Base-by-base conservation (phyloP, 2,113 vertebrate species). In the Todiramphus saurophagus region DNA sequence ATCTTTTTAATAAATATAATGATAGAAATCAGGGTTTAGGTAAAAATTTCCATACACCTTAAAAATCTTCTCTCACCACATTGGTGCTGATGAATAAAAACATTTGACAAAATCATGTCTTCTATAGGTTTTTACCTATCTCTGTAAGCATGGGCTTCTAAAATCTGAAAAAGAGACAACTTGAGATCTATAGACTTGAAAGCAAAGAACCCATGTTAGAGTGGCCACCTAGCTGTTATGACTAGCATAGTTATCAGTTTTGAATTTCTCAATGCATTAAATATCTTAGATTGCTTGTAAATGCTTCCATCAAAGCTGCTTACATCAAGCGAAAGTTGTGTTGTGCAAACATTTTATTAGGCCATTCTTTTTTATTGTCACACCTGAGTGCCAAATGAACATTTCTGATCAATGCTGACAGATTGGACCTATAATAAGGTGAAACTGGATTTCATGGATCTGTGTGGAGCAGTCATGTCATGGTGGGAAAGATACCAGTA, bases 1-100 rank as follows among this genome's bases (percentile, higher is more conserved):
- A 87, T 23, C n/a, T 93, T 95, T 90, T 96, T 79, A 92, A 96
- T 46, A 73, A 67, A 87, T 64, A 84, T 18, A 89, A 72, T 39
- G 9, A 35, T 37, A 55, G 75, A 88, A 93, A 87, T 31, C 37
- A 93, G 25, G 43, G 18, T 96, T 85, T 68, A 69, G 56, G 95
- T 82, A 13, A 69, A 93, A 96, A 58, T 13, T 1, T 66, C 51
- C 7, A 23, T 78, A 83, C 35, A 91, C 28, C 33, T 33, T 18
- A 48, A 41, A 55, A 58, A 50, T 81, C 48, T 64, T 86, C 55
- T 62, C 41, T 83, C 39, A 79, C 37, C 73, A 33, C 35, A 24
- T 62, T 48, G 39, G 7, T 66, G 23, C 27, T 86, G 55, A 68
- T 74, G 30, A 83, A 66, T 59, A 39, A 53, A 70, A 84, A 37